Evolutionary conservation across 2,888 invertebrate species (phyloP), one percentile per base, ranked within the genome.

Genomic region (Zygothrica quintamaculata): DNA sequence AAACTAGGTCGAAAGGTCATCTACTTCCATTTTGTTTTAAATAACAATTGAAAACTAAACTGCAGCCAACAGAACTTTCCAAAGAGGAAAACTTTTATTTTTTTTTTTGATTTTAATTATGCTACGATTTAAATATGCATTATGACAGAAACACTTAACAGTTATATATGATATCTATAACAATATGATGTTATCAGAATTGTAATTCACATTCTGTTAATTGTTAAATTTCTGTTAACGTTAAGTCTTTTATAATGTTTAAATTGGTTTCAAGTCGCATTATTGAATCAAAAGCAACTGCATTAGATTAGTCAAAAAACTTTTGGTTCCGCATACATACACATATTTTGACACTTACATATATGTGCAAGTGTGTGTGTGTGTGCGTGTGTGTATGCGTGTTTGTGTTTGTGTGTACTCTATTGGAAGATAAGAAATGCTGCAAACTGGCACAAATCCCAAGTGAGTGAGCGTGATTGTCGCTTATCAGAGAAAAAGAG

Each of bases 381-480:
- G 1, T 11, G 3, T 11, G 18, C 12, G 1, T 22, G 5, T 51
- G 1, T 13, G 1, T 40, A 0, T 37, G 1, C 33, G 16, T 29
- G 13, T 48, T 13, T 43, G 25, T 12, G 29, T 48, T 25, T 43
- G 16, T 33, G 22, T 42, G 25, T 42, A 12, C 7, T 47, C 25
- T 37, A 16, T 26, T 44, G 47, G 31, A 12, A 48, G 70, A 71
- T 70, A 68, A 61, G 57, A 16, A 11, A 18, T 12, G 15, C 55
- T 68, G 40, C 56, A 61, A 71, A 74, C 56, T 71, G 62, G 42
- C 70, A 74, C 70, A 74, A 74, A 69, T 69, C 77, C 57, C 72
- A 62, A 66, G 57, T 66, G 66, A 66, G 62, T 13, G 44, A 64
- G 61, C 58, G 56, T 66, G 80, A 84, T 84, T 77, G 39, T 18